Base-by-base conservation (phyloP, 2,113 vertebrate species). In the Clarias macrocephalus region DNA sequence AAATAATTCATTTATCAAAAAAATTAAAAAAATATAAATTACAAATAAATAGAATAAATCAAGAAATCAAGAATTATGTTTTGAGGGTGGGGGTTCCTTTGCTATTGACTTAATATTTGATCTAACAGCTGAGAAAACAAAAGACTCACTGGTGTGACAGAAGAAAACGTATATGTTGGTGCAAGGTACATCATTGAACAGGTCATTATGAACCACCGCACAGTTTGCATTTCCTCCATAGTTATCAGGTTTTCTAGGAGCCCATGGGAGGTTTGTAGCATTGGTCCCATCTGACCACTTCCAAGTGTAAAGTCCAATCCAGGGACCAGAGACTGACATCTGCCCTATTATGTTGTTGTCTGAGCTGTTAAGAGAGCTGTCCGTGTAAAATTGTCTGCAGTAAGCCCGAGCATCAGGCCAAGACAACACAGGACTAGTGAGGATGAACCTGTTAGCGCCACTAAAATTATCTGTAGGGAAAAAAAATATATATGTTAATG, bases 231-330 rank as follows among this genome's bases (percentile, higher is more conserved):
- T 48, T 19, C 21, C 16, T 2, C 9, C 15, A 48, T 6, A 62
- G 57, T 59, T 72, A 16, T 28, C 42, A 3, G 65, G 82, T 21
- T 56, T 9, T 59, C 82, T 63, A 1, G 28, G 21, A 1, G 23
- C 33, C 82, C 73, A 84, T 15, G 63, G 7, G 15, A 70, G 0
- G 33, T 23, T 21, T 52, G 33, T 37, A 33, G 75, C 66, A 82
- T 42, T 42, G 42, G 42, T 42, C 42, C 42, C 42, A 42, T 42
- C 42, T 42, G 6, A 42, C 5, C 42, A 88, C 52, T 48, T 70
- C 87, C 87, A 88, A 6, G n/a, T 33, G 30, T 82, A 86, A 19
- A 86, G 54, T 10, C 84, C 88, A n/a, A 85, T 18, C 88, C 87
- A 88, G 23, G 54, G 56, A 19, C 0, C 0, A n/a, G 4, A 0